A percentile compares a stretch with the other conserved stretches of the same genome.
Evolutionary conservation across 2,888 invertebrate species (phyloP).

Genomic region (Formica aserva): DNA sequence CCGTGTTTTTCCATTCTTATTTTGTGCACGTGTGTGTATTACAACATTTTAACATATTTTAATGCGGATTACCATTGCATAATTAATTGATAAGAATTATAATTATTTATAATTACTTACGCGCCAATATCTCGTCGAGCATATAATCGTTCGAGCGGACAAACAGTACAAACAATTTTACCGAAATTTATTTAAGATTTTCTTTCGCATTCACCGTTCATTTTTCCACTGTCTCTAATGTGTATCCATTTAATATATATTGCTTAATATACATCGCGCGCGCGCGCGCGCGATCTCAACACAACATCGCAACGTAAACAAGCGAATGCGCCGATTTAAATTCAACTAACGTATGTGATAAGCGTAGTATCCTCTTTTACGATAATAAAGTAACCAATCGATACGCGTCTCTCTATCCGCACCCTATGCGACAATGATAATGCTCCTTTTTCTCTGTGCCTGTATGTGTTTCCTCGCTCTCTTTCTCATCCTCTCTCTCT

Average conservation of each 20-base stretch:
- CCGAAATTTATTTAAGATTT: background rate
- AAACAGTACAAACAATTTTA: background rate
- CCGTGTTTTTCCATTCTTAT: slow-evolving; percentile 38
- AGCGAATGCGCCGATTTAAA: slow-evolving; percentile 56
- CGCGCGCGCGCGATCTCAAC: slow-evolving; percentile 4
- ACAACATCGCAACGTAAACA: background rate
- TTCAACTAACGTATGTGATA: slow-evolving; percentile 18
- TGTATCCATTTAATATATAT: background rate
- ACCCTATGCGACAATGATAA: slow-evolving; percentile 67
- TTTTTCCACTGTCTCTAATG: background rate
- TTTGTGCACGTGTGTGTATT: slow-evolving; percentile 62
- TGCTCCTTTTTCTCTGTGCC: slow-evolving; percentile 47
- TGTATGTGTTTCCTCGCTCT: slow-evolving; percentile 16
- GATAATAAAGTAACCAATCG: slow-evolving; percentile 80
- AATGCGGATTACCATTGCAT: slow-evolving; percentile 55
- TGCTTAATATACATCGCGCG: background rate
- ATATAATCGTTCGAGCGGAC: background rate
- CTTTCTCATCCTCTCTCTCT: slow-evolving; percentile 19
- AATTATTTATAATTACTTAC: slow-evolving; percentile 7
- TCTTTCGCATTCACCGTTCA: background rate
- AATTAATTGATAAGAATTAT: background rate
- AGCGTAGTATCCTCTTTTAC: slow-evolving; percentile 55
- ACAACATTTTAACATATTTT: slow-evolving; percentile 66
- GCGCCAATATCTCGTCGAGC: background rate
- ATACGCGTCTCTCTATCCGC: slow-evolving; percentile 65